phyloP scores from a whole-genome alignment of 2,113 vertebrate genomes.

The Pollachius pollachius region DNA sequence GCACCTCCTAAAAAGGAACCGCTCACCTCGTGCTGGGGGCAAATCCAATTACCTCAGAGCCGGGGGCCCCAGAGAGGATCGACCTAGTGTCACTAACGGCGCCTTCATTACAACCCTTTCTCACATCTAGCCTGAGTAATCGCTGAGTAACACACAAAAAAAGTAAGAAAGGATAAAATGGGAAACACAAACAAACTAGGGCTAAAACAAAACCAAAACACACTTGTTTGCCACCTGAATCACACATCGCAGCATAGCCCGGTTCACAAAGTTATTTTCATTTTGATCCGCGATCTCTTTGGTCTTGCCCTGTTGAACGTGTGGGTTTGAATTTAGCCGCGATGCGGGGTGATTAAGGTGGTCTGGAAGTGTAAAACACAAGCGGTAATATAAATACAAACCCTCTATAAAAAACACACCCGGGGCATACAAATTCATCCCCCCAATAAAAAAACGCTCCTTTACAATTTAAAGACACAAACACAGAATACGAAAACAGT shows the following conservation, averaged over 20 bases:
- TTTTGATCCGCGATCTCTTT: constrained; percentile 18
- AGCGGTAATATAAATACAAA: no score
- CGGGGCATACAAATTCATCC: no score
- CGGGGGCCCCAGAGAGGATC: constrained; percentile 40
- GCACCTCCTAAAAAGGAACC: constrained; percentile 52
- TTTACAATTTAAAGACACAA: no score
- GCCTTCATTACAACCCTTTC: constrained; percentile 54
- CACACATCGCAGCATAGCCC: constrained; percentile 1
- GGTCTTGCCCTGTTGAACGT: neutral
- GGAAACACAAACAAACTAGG: neutral
- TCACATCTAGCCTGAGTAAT: constrained; percentile 25
- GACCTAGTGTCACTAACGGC: constrained; percentile 51
- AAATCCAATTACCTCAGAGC: constrained; percentile 64
- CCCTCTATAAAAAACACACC: no score
- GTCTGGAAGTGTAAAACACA: no score
- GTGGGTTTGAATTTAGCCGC: neutral
- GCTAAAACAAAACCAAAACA: constrained; percentile 7
- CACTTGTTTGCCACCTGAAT: neutral
- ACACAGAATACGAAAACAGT: no score
- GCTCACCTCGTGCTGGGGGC: constrained; percentile 49
- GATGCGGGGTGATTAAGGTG: neutral
- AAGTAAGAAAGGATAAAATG: constrained; percentile 10
- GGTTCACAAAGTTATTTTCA: constrained; percentile 9
- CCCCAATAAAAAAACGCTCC: no score
- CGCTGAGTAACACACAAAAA: constrained; percentile 2